A percentile compares a stretch with the other conserved stretches of the same genome.
Evolutionary conservation across 1,140 invertebrate genomes (phyloP).

Genomic region (Drosophila nannoptera): DNA sequence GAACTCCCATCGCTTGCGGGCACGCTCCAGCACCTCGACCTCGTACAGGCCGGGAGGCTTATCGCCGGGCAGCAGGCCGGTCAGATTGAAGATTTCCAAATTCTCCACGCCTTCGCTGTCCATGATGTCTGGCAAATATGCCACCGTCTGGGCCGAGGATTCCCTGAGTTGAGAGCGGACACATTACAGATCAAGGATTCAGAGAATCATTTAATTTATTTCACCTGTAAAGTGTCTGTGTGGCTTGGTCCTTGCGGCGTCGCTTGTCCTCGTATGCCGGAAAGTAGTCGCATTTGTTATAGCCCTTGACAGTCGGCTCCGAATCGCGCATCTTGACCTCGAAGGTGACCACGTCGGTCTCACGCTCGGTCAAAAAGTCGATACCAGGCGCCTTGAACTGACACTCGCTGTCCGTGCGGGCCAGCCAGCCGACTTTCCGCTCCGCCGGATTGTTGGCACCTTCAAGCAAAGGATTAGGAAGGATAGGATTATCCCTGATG

Average conservation of each 20-base stretch:
- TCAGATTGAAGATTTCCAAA: constrained; percentile 63
- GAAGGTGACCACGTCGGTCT: constrained; percentile 24
- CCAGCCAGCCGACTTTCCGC: constrained; percentile 37
- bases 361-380: constrained; percentile 35
- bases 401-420: constrained; percentile 63
- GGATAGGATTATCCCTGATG: too few species aligned
- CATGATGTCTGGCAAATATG: constrained; percentile 82
- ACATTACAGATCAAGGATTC: too few species aligned
- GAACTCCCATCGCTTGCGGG: constrained; percentile 72
- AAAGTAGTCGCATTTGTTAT: constrained; percentile 57
- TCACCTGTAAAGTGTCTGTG: constrained; percentile 71
- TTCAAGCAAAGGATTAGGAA: background rate
- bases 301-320: constrained; percentile 22
- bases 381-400: constrained; percentile 50
- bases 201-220: background rate
- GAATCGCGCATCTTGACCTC: constrained; percentile 52
- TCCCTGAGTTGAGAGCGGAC: constrained; percentile 78
- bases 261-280: constrained; percentile 36
- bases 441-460: constrained; percentile 58
- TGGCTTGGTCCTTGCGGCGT: constrained; percentile 51
- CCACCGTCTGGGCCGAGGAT: constrained; percentile 86
- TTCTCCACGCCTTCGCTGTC: constrained; percentile 51
- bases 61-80: constrained; percentile 50
- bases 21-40: constrained; percentile 68
- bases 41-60: constrained; percentile 66